Evolutionary conservation across 2,113 vertebrate species (phyloP).

Genomic region (Crotalus tigris): DNA sequence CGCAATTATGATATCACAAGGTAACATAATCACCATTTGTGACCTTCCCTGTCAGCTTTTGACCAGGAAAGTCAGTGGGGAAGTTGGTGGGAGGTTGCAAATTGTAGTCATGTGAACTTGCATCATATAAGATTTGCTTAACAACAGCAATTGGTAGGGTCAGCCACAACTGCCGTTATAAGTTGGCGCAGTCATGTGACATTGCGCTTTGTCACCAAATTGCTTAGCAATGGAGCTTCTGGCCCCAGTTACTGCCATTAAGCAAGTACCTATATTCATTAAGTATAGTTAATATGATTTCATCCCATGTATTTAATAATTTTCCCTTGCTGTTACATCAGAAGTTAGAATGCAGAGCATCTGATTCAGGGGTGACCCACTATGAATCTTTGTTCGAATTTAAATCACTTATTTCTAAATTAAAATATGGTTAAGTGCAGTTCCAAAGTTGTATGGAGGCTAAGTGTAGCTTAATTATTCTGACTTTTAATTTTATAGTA

Average conservation of each 20-base stretch:
- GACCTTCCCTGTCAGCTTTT: neutral
- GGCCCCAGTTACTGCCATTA: neutral
- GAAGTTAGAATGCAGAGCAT: neutral
- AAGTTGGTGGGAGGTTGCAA: neutral
- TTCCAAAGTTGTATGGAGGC: neutral
- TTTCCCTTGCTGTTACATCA: neutral
- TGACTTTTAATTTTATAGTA: neutral
- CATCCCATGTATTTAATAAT: neutral
- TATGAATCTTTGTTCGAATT: neutral
- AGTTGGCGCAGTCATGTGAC: neutral
- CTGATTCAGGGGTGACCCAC: neutral
- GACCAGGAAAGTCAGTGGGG: neutral
- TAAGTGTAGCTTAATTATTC: neutral
- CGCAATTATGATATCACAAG: neutral
- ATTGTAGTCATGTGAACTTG: neutral
- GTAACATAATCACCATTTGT: neutral
- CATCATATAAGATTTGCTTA: neutral
- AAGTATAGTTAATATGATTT: neutral
- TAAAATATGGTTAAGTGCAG: neutral
- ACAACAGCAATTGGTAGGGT: neutral
- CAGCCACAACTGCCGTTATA: neutral
- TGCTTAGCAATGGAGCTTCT: neutral
- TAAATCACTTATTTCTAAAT: neutral
- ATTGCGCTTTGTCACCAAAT: neutral
- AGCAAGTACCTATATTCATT: neutral